A percentile compares a stretch with the other conserved stretches of the same genome.
Conservation (phyloP, 2,797 vertebrate genomes). For the Erethizon dorsatum region DNA sequence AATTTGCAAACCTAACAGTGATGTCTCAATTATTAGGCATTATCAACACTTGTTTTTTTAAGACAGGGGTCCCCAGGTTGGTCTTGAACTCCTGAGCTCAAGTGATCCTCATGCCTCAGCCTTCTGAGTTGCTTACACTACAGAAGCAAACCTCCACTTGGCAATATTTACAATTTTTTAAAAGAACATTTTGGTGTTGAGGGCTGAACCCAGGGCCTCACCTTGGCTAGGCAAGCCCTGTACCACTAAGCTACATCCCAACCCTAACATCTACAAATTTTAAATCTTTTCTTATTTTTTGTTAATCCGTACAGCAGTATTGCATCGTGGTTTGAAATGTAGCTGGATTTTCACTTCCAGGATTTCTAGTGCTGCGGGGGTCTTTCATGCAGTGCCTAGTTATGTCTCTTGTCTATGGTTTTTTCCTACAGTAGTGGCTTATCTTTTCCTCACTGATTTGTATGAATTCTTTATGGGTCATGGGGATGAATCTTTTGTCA, state of each 20-base stretch:
- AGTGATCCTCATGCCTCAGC: background rate
- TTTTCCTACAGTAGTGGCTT: background rate
- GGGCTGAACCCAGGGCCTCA: background rate
- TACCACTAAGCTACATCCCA: background rate
- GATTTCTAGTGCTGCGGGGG: background rate
- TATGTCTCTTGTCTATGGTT: background rate
- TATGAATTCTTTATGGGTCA: background rate
- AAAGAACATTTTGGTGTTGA: background rate
- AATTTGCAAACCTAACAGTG: background rate
- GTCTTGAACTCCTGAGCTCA: background rate
- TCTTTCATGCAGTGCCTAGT: background rate
- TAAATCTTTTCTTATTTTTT: background rate
- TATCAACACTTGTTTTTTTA: background rate
- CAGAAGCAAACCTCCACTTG: background rate
- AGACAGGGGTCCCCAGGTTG: background rate
- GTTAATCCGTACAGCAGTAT: background rate
- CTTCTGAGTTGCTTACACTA: background rate
- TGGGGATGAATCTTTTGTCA: background rate
- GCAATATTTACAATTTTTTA: background rate
- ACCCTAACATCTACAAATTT: background rate
- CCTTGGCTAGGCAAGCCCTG: background rate
- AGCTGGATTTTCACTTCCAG: background rate
- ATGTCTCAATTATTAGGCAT: background rate
- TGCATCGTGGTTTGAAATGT: background rate
- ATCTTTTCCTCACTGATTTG: conserved; percentile 14